These are phyloP conservation scores for Agelaius tricolor DNA, from an alignment of 2,113 vertebrate species.

Conservation along the genomic window DNA sequence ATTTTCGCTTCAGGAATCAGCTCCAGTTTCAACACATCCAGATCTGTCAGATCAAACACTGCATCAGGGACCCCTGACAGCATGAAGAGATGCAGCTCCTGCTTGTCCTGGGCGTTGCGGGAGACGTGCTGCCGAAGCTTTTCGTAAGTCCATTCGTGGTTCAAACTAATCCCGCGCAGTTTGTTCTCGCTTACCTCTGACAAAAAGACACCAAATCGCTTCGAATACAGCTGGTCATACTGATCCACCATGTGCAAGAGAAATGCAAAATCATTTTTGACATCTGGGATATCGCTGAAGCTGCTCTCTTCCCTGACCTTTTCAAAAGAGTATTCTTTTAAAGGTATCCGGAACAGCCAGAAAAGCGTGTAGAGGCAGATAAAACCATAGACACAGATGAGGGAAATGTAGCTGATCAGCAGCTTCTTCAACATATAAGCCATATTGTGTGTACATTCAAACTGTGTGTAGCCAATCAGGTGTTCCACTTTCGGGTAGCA, in stretches of 20 bases:
- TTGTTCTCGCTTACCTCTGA: constrained; percentile 99
- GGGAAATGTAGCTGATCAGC: constrained; percentile 94
- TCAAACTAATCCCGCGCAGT: constrained; percentile 92
- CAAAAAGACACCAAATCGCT: constrained; percentile 94
- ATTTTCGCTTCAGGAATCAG: constrained; percentile 96
- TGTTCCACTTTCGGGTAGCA: constrained; percentile 92
- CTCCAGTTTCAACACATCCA: constrained; percentile 94
- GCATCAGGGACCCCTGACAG: constrained; percentile 93
- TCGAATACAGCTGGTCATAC: constrained; percentile 95
- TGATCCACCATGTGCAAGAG: constrained; percentile 99
- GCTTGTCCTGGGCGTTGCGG: constrained; percentile 90
- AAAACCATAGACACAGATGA: constrained; percentile 93
- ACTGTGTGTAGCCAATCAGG: constrained; percentile 90
- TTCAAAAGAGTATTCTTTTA: constrained; percentile 98
- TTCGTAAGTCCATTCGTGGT: constrained; percentile 97
- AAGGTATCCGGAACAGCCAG: constrained; percentile 93
- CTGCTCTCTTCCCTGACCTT: constrained; percentile 97
- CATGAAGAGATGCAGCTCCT: constrained; percentile 95
- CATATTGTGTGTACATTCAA: constrained; percentile 98
- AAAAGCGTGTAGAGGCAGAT: constrained; percentile 96
- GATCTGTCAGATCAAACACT: constrained; percentile 92
- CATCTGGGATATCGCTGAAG: constrained; percentile 98
- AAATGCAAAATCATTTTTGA: constrained; percentile 98
- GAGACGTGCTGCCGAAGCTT: constrained; percentile 93
- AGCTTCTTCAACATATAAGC: constrained; percentile 97